A percentile compares a stretch with the other conserved stretches of the same genome.
Evolutionary conservation across 1,140 invertebrate species (phyloP).

Genomic region (Diachasma alloeum): DNA sequence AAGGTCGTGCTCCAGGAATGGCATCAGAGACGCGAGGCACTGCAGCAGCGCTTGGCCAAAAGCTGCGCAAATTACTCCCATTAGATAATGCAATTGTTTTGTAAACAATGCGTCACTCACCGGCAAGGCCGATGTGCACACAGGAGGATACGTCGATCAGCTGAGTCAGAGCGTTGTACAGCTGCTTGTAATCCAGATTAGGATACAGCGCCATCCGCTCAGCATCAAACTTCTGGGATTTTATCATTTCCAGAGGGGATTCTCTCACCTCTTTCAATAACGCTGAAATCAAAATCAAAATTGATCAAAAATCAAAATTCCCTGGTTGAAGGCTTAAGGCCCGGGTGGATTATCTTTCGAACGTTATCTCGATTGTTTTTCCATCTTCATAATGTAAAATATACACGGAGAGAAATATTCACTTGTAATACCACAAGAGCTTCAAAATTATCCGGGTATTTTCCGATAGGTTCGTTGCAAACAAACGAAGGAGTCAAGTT

Average conservation of each 20-base stretch:
- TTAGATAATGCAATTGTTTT: not conserved
- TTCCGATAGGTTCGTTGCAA: too few relatives aligned
- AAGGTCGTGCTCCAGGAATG: conserved; percentile 95
- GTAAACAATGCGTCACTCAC: conserved; percentile 60
- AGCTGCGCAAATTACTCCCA: conserved; percentile 68
- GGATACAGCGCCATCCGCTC: conserved; percentile 90
- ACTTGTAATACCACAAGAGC: too few relatives aligned
- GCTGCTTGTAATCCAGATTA: conserved; percentile 92
- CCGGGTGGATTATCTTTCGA: too few relatives aligned
- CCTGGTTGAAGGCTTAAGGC: too few relatives aligned
- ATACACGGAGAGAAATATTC: too few relatives aligned
- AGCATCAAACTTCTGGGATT: conserved; percentile 83
- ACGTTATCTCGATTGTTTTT: too few relatives aligned
- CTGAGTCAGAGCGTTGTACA: conserved; percentile 87
- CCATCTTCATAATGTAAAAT: too few relatives aligned
- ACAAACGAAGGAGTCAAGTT: too few relatives aligned
- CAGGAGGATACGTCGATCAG: conserved; percentile 82
- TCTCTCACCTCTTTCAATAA: conserved; percentile 94
- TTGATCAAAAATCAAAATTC: too few relatives aligned
- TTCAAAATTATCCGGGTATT: too few relatives aligned
- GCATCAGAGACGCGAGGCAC: conserved; percentile 89
- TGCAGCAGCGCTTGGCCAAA: conserved; percentile 92
- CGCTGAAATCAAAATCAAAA: too few relatives aligned
- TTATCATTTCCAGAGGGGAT: conserved; percentile 89
- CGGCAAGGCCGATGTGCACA: conserved; percentile 83